phyloP scores from a whole-genome alignment of 2,113 vertebrate species.

The Psittacara wagleri region DNA sequence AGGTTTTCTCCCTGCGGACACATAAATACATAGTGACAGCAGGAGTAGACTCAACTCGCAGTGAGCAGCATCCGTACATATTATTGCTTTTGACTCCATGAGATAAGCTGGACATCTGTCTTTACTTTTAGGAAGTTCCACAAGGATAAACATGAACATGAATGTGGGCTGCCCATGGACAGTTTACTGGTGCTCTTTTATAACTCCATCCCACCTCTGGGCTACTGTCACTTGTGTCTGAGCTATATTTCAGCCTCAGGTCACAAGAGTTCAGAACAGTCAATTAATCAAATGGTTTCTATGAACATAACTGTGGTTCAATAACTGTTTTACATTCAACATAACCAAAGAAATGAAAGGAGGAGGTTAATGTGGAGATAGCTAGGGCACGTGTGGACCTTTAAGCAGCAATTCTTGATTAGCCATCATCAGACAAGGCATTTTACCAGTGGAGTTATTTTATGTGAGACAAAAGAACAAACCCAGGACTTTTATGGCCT shows the following conservation, averaged over 20 bases:
- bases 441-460: neutral
- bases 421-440: neutral
- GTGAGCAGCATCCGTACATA: neutral
- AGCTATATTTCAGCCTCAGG: constrained; percentile 21
- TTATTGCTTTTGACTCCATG: constrained; percentile 30
- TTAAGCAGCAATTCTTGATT: neutral
- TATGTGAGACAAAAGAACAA: constrained; percentile 22
- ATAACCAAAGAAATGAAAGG: constrained; percentile 30
- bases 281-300: constrained; percentile 49
- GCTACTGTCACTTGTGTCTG: constrained; percentile 35
- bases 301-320: constrained; percentile 12
- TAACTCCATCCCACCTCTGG: neutral
- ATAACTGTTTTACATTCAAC: constrained; percentile 7
- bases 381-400: neutral
- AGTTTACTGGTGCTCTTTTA: constrained; percentile 6
- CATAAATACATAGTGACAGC: constrained; percentile 56
- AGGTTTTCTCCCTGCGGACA: constrained; percentile 36
- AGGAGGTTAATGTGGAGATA: neutral
- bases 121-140: constrained; percentile 40
- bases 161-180: neutral
- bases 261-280: constrained; percentile 26
- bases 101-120: constrained; percentile 50
- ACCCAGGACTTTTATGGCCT: constrained; percentile 7
- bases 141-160: constrained; percentile 25
- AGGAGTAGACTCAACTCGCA: neutral